Evolutionary conservation across 2,888 invertebrate genomes (phyloP), one percentile per base, ranked within the genome.

Genomic region (Amiota communis): DNA sequence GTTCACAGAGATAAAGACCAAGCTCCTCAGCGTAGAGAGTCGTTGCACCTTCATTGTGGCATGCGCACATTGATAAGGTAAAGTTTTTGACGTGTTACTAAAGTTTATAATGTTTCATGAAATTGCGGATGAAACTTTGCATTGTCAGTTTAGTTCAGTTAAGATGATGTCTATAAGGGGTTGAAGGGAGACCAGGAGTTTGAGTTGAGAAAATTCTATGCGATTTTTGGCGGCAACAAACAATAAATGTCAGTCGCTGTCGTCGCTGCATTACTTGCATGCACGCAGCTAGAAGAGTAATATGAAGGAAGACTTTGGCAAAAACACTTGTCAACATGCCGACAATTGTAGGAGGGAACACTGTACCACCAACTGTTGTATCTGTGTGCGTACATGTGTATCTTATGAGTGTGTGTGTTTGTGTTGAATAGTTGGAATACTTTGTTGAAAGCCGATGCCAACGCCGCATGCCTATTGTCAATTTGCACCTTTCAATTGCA

Each of bases 31-130:
- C 6, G 36, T 36, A 36, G 6, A 36, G 36, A 4, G 3, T 36
- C 23, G 12, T 17, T 20, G 61, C 61, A 36, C n/a, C 68, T 77
- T 81, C 81, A 70, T 82, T 80, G 82, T 82, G 81, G 59, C 59
- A 59, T 59, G 15, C 36, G 36, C 59, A 59, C 17, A 20, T 59
- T 59, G 46, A 63, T 63, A 36, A 36, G 63, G 23, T 23, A 36
- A 63, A 63, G 63, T 63, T 63, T 63, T 46, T 63, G 63, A 63
- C 46, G 23, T 63, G 63, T 63, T 63, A 36, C 63, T 36, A 63
- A 63, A 63, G 36, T 63, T 63, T 36, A 63, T 63, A 63, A 36
- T 63, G 63, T 63, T 63, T 63, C 46, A 63, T 63, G 63, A 63
- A 59, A 59, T 13, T 23, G 63, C 23, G 46, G 36, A n/a, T 46